phyloP scores from a whole-genome alignment of 1,140 invertebrate species.

The Nymphalis io region DNA sequence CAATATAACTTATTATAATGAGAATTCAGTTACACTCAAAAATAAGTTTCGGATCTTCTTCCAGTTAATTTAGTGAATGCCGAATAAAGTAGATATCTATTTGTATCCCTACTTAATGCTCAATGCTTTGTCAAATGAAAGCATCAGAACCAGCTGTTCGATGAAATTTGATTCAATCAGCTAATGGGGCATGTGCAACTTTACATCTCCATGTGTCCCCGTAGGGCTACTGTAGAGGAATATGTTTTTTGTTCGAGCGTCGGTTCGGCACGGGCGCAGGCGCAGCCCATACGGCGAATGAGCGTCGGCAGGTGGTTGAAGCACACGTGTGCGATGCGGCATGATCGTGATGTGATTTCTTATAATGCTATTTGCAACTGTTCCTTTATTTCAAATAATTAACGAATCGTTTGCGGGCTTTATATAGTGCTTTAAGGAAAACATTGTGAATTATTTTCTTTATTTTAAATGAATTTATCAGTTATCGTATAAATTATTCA shows the following conservation, averaged over 20 bases:
- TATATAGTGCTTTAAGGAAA: too few species aligned
- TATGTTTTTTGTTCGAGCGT: constrained; percentile 35
- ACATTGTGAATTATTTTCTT: too few species aligned
- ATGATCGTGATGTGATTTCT: constrained; percentile 1
- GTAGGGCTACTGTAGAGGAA: constrained; percentile 41
- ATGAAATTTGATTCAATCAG: constrained; percentile 69
- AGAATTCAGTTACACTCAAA: too few species aligned
- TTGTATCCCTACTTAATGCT: constrained; percentile 7
- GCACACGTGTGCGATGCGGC: constrained; percentile 2
- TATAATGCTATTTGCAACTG: constrained; percentile 8
- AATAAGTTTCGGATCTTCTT: too few species aligned
- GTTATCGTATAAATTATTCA: too few species aligned
- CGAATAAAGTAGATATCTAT: constrained; percentile 12
- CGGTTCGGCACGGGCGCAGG: constrained; percentile 32
- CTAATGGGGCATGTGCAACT: constrained; percentile 68
- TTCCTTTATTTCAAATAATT: background rate
- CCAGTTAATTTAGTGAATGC: background rate
- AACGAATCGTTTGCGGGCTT: background rate
- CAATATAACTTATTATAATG: too few species aligned
- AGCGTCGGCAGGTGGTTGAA: constrained; percentile 20
- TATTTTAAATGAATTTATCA: too few species aligned
- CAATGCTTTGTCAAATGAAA: constrained; percentile 16
- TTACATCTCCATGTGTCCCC: constrained; percentile 49
- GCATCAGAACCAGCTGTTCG: constrained; percentile 58
- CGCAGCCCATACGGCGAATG: background rate